These are phyloP conservation scores for Trochalopteron elliotii DNA, from an alignment of 2,113 vertebrate genomes.

Conservation along the genomic window DNA sequence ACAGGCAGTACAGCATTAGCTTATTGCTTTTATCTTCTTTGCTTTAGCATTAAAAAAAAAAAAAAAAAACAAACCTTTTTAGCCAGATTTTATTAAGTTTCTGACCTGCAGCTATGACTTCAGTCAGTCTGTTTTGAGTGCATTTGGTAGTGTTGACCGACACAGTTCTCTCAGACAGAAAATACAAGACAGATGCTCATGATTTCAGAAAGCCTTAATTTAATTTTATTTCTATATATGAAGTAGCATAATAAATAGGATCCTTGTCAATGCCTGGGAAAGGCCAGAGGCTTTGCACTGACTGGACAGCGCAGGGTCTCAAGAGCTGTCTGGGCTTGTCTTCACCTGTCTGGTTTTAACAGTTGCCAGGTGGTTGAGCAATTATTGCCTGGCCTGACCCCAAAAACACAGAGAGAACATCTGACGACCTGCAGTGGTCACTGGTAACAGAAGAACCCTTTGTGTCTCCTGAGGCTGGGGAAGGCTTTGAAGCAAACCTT, in stretches of 20 bases:
- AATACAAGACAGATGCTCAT: background rate
- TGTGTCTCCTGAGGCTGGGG: background rate
- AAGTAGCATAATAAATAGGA: background rate
- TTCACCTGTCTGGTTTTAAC: background rate
- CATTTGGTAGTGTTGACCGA: background rate
- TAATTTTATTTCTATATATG: background rate
- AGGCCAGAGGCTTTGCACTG: background rate
- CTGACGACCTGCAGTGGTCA: accelerated
- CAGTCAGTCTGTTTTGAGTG: background rate
- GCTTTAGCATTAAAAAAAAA: background rate
- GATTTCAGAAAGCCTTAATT: constrained; percentile 28
- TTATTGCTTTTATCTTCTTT: background rate
- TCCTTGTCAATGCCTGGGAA: background rate
- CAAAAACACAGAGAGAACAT: background rate
- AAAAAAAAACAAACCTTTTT: background rate
- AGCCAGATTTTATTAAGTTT: background rate
- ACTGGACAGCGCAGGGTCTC: background rate
- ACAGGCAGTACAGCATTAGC: background rate
- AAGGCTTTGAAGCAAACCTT: background rate
- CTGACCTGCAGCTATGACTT: constrained; percentile 15
- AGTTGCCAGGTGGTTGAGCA: background rate
- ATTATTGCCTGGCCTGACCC: background rate
- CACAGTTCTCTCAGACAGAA: background rate
- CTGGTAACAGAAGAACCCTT: background rate
- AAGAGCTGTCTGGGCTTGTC: background rate